A percentile compares a stretch with the other conserved stretches of the same genome.
phyloP scores from a whole-genome alignment of 2,888 invertebrate genomes.

The Hoplodrina blanda region DNA sequence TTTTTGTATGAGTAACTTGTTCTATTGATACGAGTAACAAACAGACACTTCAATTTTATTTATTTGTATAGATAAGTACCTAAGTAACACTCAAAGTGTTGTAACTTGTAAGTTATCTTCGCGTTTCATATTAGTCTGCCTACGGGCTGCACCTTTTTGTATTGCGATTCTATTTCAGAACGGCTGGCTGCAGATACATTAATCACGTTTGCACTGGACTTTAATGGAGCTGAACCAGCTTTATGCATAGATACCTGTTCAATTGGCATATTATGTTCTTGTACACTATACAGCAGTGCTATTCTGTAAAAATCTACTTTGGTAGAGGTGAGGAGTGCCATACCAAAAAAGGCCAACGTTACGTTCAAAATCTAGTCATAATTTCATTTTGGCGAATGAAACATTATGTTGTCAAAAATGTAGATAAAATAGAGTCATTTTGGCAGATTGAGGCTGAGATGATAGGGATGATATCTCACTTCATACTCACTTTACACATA shows the following conservation, averaged over 20 bases:
- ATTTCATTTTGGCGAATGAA: too few species aligned
- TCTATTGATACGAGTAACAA: too few species aligned
- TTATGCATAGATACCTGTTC: conserved; percentile 56
- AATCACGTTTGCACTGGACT: conserved; percentile 59
- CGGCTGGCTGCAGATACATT: conserved; percentile 56
- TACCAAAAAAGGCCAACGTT: too few species aligned
- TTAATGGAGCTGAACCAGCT: conserved; percentile 59
- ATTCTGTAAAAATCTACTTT: background rate
- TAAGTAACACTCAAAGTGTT: conserved; percentile 11
- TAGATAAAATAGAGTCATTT: too few species aligned
- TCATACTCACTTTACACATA: too few species aligned
- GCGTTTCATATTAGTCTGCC: conserved; percentile 37
- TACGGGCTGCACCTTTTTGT: conserved; percentile 52
- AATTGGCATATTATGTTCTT: conserved; percentile 49
- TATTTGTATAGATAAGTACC: background rate
- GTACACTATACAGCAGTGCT: conserved; percentile 8
- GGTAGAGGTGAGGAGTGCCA: background rate
- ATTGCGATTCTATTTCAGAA: conserved; percentile 59
- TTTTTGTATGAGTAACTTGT: too few species aligned
- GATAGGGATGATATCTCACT: too few species aligned
- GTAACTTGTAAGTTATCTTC: conserved; percentile 26
- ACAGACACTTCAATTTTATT: too few species aligned
- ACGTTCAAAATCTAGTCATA: too few species aligned
- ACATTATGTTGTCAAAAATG: too few species aligned
- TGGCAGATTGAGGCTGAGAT: too few species aligned